These are phyloP conservation scores for Choloepus didactylus DNA, from an alignment of 2,797 vertebrate species.

Conservation along the genomic window DNA sequence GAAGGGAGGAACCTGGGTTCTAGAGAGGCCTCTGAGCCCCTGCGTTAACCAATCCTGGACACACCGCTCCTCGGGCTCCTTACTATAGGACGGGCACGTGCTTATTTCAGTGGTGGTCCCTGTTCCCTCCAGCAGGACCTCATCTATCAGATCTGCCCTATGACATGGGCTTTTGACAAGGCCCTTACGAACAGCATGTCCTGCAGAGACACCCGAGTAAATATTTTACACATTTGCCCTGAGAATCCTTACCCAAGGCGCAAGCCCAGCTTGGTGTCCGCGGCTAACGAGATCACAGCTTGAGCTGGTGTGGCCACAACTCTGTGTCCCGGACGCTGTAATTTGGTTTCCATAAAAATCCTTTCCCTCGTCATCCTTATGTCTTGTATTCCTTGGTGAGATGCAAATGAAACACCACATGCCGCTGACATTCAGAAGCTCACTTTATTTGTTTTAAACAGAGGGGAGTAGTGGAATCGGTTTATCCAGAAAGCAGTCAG, in stretches of 20 bases:
- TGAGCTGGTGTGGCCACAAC: neutral
- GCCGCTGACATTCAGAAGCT: conserved; percentile 67
- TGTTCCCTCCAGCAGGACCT: neutral
- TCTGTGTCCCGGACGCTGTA: conserved; percentile 35
- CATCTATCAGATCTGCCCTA: neutral
- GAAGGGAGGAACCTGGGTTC: neutral
- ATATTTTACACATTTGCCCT: neutral
- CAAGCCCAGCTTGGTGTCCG: neutral
- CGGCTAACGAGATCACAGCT: conserved; percentile 69
- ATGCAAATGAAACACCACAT: conserved; percentile 75
- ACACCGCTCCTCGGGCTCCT: neutral
- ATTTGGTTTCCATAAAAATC: conserved; percentile 67
- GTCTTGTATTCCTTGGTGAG: conserved; percentile 71
- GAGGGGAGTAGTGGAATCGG: conserved; percentile 64
- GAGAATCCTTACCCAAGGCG: conserved; percentile 7
- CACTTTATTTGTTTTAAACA: conserved; percentile 76
- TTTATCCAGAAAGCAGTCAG: conserved; percentile 74
- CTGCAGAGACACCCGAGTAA: conserved; percentile 16
- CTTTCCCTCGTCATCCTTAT: conserved; percentile 61
- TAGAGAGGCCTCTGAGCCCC: neutral
- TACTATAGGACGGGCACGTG: neutral
- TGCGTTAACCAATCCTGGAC: neutral
- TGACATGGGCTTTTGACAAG: neutral
- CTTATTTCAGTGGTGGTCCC: neutral
- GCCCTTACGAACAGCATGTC: neutral